phyloP scores from a whole-genome alignment of 2,888 invertebrate genomes.

The Cheiracanthium punctorium region DNA sequence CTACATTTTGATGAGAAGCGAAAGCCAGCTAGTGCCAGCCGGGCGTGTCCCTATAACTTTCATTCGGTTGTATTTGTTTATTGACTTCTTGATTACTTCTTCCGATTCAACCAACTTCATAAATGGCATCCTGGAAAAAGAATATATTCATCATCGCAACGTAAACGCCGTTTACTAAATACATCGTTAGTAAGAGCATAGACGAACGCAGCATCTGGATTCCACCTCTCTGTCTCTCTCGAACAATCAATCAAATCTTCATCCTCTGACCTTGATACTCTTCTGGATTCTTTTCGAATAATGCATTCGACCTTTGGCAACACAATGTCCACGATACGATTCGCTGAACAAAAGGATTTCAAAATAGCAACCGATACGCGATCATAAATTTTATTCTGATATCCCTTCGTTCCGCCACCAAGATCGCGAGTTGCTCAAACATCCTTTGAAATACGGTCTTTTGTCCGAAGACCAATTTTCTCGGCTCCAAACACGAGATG shows the following conservation, averaged over 20 bases:
- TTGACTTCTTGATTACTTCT: no score
- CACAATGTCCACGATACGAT: slow-evolving; percentile 6
- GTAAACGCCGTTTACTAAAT: no score
- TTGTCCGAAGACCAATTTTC: neutral
- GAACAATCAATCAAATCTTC: neutral
- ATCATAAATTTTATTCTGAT: neutral
- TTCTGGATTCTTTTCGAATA: neutral
- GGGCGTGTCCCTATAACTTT: no score
- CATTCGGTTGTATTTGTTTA: no score
- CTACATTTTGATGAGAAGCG: no score
- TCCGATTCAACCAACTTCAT: no score
- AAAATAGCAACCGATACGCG: neutral
- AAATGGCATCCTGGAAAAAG: no score
- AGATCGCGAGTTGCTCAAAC: neutral
- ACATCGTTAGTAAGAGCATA: no score
- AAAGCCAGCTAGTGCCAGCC: no score
- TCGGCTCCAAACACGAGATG: neutral
- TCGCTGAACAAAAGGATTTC: slow-evolving; percentile 13
- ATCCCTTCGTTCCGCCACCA: neutral
- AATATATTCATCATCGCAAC: no score
- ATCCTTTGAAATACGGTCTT: neutral
- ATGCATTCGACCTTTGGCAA: neutral
- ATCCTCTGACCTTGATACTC: slow-evolving; percentile 1
- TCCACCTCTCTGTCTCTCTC: no score
- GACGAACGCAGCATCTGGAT: no score